Percentiles rank a stretch among this genome's conserved stretches.
phyloP scores from a whole-genome alignment of 2,888 invertebrate genomes.

The Zhuqinia jingwanae region DNA sequence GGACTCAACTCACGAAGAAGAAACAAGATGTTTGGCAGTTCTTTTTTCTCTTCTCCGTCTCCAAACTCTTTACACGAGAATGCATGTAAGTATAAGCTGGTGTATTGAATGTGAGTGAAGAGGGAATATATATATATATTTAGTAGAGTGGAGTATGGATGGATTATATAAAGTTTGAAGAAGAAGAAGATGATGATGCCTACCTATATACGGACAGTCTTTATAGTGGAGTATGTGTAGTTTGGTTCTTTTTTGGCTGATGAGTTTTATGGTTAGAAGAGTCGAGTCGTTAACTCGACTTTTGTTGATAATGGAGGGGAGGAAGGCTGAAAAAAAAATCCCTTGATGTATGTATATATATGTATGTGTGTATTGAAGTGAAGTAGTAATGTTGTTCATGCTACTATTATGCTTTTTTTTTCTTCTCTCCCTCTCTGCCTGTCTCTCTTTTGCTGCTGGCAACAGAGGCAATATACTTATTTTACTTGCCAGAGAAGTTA shows the following conservation, averaged over 20 bases:
- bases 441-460: slow-evolving; percentile 27
- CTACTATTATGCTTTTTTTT: slow-evolving; percentile 10
- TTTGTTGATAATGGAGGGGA: slow-evolving; percentile 64
- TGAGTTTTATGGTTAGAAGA: slow-evolving; percentile 62
- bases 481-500: slow-evolving; percentile 34
- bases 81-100: background rate
- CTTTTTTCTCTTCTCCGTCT: background rate
- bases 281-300: slow-evolving; percentile 67
- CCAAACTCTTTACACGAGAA: background rate
- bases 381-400: slow-evolving; percentile 37
- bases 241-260: slow-evolving; percentile 57
- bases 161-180: background rate
- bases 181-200: background rate
- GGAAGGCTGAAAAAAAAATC: slow-evolving; percentile 63
- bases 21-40: slow-evolving; percentile 36
- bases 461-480: slow-evolving; percentile 18
- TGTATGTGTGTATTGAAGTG: slow-evolving; percentile 14
- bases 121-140: slow-evolving; percentile 7
- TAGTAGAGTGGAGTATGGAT: background rate
- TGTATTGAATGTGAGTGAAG: slow-evolving; percentile 32
- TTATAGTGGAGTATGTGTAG: background rate
- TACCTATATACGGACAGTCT: background rate
- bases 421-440: slow-evolving; percentile 38
- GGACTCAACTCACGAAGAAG: slow-evolving; percentile 31
- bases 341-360: slow-evolving; percentile 50